Base-by-base conservation (phyloP, 2,113 vertebrate genomes). In the Oryzias curvinotus region DNA sequence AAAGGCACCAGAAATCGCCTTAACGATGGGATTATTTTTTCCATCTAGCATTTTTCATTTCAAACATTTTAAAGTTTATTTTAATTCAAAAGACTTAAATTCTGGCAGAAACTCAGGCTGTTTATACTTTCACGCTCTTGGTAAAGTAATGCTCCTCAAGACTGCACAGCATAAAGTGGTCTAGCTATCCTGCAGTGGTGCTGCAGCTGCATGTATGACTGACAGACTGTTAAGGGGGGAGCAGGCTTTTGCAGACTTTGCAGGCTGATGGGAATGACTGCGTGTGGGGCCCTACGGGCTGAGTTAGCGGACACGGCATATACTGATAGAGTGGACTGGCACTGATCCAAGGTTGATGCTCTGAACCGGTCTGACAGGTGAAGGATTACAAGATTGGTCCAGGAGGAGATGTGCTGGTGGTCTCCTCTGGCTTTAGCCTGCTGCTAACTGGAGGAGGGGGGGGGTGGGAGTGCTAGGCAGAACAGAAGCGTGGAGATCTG, bases 321-420 rank as follows among this genome's bases (percentile, higher is more conserved):
- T 25, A 50, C 46, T 50, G 76, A 82, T 44, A 66, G 78, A 85
- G 65, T 52, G 71, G 68, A 52, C 64, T 82, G 82, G 86, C 79
- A 45, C 65, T 14, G 41, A 46, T 74, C 80, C 78, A 82, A 72
- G 80, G 82, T 78, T 71, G 57, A 67, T 12, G 62, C 50, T 14
- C 25, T 68, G 74, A 77, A 82, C 51, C 58, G 46, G 76, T 17
- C 56, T 85, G 84, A 83, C 82, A 82, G 78, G 80, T 85, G 78
- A 84, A 55, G 65, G 77, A 88, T 79, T 75, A 69, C 71, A 69
- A 69, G 25, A 57, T 78, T 69, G 66, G 75, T 65, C 21, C 1
- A 65, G 56, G 67, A 78, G 62, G 65, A 81, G 78, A 74, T 74
- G 75, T 77, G 70, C 52, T 17, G 47, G 62, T 56, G 79, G 77